Evolutionary conservation across 2,797 vertebrate species (phyloP).

Genomic region (Hydrocynus forskahlii): DNA sequence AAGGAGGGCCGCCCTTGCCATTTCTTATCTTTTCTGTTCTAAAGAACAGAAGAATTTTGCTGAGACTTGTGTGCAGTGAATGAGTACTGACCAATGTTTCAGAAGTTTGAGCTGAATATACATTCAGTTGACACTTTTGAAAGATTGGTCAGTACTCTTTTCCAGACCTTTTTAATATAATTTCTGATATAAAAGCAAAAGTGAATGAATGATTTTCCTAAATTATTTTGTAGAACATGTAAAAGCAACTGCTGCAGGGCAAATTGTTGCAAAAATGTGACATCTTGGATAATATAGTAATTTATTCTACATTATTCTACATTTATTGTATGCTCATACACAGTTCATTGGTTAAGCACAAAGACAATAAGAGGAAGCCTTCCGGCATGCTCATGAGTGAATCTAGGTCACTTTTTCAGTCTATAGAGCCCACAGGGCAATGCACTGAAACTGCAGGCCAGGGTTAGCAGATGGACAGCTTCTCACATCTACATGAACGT

Average conservation of each 20-base stretch:
- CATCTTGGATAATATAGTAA: not conserved
- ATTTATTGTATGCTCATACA: constrained; percentile 56
- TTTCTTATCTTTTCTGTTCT: too few species aligned
- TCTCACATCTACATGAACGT: constrained; percentile 34
- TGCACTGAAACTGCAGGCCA: constrained; percentile 34
- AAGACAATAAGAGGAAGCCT: constrained; percentile 74
- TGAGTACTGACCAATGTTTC: too few species aligned
- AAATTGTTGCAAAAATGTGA: not conserved
- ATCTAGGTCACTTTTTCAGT: constrained; percentile 81
- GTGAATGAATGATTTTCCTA: too few species aligned
- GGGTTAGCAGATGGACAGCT: constrained; percentile 40
- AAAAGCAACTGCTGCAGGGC: not conserved
- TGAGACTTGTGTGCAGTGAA: too few species aligned
- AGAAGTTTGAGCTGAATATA: too few species aligned
- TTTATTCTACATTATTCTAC: not conserved
- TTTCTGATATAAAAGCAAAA: too few species aligned
- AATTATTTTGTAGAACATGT: not conserved
- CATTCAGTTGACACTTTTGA: too few species aligned
- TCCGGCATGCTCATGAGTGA: constrained; percentile 67
- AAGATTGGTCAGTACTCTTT: too few species aligned
- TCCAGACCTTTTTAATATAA: too few species aligned
- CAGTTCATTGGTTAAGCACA: constrained; percentile 79
- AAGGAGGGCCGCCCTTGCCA: too few species aligned
- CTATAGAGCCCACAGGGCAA: constrained; percentile 64
- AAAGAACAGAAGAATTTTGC: too few species aligned